Evolutionary conservation across 2,797 vertebrate species (phyloP).

Genomic region (Champsocephalus esox): DNA sequence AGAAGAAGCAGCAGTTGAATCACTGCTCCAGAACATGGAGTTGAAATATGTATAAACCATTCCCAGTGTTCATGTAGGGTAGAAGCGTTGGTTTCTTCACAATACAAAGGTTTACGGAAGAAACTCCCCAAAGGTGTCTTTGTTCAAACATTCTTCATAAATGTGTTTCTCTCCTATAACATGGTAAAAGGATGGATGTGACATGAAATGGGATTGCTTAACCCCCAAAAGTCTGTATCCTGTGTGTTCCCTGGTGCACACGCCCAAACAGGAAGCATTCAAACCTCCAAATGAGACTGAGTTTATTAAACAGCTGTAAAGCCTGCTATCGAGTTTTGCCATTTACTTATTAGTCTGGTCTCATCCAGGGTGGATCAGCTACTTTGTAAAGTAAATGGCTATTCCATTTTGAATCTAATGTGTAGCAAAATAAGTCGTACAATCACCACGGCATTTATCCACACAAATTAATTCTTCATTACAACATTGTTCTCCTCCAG

Average conservation of each 20-base stretch:
- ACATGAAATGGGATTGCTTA: neutral
- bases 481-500: constrained; percentile 47
- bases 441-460: constrained; percentile 48
- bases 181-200: neutral
- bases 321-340: neutral
- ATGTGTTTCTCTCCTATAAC: neutral
- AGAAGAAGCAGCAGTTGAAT: constrained; percentile 43
- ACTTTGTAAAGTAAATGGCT: constrained; percentile 30
- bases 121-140: neutral
- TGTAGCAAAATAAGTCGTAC: constrained; percentile 56
- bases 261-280: neutral
- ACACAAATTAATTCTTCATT: constrained; percentile 69
- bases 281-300: neutral
- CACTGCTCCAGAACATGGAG: constrained; percentile 16
- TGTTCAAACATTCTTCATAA: neutral
- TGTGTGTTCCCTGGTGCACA: neutral
- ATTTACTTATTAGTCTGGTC: constrained; percentile 2
- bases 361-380: constrained; percentile 31
- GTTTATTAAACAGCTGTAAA: neutral
- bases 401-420: constrained; percentile 38
- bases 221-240: neutral
- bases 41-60: constrained; percentile 11
- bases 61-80: neutral
- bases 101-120: neutral
- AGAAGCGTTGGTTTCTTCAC: neutral